phyloP scores from a whole-genome alignment of 2,113 vertebrate species.

The Ctenomys sociabilis region DNA sequence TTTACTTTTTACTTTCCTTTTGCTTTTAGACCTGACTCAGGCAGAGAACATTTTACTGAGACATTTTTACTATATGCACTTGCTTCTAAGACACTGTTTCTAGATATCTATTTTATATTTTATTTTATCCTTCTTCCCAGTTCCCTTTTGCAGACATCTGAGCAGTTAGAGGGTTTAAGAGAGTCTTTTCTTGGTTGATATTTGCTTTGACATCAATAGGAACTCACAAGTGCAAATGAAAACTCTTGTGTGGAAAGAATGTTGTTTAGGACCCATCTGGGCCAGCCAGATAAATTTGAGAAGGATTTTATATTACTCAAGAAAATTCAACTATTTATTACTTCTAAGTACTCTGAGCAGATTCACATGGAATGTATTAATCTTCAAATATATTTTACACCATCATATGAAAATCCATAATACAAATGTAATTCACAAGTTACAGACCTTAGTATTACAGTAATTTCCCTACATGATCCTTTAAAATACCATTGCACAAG shows the following conservation, averaged over 20 bases:
- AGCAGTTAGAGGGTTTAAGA: constrained; percentile 60
- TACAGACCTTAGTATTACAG: background rate
- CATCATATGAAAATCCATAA: background rate
- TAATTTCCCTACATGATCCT: constrained; percentile 11
- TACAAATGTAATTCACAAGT: background rate
- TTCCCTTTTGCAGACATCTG: constrained; percentile 46
- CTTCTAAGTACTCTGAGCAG: background rate
- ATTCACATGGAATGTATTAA: constrained; percentile 21
- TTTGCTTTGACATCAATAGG: constrained; percentile 68
- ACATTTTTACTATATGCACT: background rate
- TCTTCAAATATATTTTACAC: constrained; percentile 7
- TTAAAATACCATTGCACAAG: background rate
- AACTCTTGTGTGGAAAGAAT: constrained; percentile 58
- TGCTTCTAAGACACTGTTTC: constrained; percentile 30
- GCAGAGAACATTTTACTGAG: background rate
- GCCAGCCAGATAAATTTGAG: constrained; percentile 65
- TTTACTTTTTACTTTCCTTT: background rate
- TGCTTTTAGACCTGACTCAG: background rate
- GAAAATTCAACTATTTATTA: constrained; percentile 58
- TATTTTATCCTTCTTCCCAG: constrained; percentile 49
- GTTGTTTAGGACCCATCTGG: constrained; percentile 60
- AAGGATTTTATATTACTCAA: constrained; percentile 36
- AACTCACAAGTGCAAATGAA: constrained; percentile 69
- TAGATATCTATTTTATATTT: constrained; percentile 45
- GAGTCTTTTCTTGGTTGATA: constrained; percentile 52